A percentile compares a stretch with the other conserved stretches of the same genome.
phyloP scores from a whole-genome alignment of 2,888 invertebrate genomes.

The Macaria notata region DNA sequence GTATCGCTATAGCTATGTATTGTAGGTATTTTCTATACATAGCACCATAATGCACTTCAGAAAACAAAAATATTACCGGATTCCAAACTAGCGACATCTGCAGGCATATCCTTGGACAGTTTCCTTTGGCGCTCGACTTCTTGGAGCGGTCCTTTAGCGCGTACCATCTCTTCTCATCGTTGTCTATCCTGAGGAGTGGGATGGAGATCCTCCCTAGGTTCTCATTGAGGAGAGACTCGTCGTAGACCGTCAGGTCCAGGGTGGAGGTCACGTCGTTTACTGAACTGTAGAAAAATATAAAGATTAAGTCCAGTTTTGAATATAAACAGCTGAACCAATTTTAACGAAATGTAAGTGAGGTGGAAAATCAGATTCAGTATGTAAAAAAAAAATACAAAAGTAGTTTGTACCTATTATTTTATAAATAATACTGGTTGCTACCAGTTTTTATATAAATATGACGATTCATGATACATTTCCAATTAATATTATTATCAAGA shows the following conservation, averaged over 20 bases:
- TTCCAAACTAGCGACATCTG: slow-evolving; percentile 75
- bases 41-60: no score
- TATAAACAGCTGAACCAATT: no score
- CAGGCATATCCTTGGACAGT: slow-evolving; percentile 65
- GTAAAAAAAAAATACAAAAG: no score
- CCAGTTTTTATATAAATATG: no score
- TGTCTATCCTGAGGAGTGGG: slow-evolving; percentile 65
- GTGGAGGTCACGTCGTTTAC: slow-evolving; percentile 71
- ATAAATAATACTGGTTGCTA: no score
- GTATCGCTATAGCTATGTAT: no score
- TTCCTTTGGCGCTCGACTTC: slow-evolving; percentile 60
- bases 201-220: slow-evolving; percentile 67
- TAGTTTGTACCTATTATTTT: no score
- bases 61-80: slow-evolving; percentile 51
- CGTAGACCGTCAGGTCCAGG: slow-evolving; percentile 65
- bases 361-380: no score
- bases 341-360: no score
- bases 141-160: slow-evolving; percentile 65
- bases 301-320: background rate
- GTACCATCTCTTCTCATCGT: slow-evolving; percentile 71
- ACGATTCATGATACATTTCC: no score
- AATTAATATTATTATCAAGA: no score
- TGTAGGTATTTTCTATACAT: no score
- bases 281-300: slow-evolving; percentile 46
- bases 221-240: slow-evolving; percentile 66